Conservation (phyloP, 2,888 invertebrate genomes). For the Melikaiella ostensackeni region DNA sequence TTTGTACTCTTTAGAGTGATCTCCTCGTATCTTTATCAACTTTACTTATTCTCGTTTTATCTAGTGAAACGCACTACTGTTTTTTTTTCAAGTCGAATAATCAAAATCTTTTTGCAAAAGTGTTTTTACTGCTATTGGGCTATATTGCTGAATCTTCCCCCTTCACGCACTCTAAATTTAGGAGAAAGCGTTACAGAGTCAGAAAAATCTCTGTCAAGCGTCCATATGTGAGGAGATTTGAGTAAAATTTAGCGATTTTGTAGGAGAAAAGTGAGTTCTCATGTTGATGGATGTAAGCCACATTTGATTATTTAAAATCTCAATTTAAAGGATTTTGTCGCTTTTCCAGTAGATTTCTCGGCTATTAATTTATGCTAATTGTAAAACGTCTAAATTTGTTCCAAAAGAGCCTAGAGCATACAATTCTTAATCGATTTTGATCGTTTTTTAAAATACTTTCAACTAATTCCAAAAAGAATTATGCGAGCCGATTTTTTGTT, state of each 20-base stretch:
- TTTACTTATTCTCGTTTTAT: not conserved
- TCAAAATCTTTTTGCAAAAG: constrained; percentile 27
- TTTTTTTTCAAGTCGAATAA: constrained; percentile 34
- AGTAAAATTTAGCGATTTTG: constrained; percentile 2
- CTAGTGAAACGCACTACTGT: not conserved
- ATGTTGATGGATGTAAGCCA: constrained; percentile 29
- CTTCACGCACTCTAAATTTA: constrained; percentile 26
- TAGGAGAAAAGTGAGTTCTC: constrained; percentile 22
- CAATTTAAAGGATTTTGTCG: constrained; percentile 14
- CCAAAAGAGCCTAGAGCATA: too few species aligned
- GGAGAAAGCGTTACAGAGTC: constrained; percentile 32
- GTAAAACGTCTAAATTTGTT: too few species aligned
- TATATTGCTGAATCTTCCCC: not conserved
- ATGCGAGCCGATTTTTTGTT: too few species aligned
- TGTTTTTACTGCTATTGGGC: not conserved
- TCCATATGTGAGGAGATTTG: constrained; percentile 18
- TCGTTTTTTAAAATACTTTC: too few species aligned
- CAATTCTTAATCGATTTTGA: too few species aligned
- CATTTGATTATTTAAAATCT: constrained; percentile 20
- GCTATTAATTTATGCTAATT: too few species aligned
- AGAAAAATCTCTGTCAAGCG: not conserved
- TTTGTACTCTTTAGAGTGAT: constrained; percentile 34
- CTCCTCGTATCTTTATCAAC: not conserved
- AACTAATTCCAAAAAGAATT: too few species aligned
- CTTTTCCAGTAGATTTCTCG: not conserved